Evolutionary conservation across 1,140 invertebrate species (phyloP), one percentile per base, ranked within the genome.

Genomic region (Thaumetopoea pityocampa): DNA sequence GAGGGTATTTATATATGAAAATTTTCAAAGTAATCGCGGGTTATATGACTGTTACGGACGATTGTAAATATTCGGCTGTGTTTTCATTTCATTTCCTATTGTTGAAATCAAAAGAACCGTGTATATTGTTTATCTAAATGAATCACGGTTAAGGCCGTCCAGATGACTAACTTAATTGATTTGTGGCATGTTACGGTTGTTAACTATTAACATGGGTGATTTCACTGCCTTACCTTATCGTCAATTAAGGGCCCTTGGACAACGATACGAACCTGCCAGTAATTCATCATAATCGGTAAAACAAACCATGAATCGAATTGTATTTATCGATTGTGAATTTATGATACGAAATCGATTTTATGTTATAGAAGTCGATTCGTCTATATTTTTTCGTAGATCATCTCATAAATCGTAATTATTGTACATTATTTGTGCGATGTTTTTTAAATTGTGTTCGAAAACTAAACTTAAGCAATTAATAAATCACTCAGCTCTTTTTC

Each of bases 141-240:
- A 76, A 58, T 72, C 68, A 72, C 54, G 41, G 22, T 26, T 22
- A 36, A 26, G 36, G 49, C 43, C 49, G 46, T 34, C 51, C 52
- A 60, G 62, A 70, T 71, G 68, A 80, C 76, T 81, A 71, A 76
- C 60, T 76, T 70, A 68, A 73, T 71, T 70, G 63, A 80, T 80
- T 78, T 70, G 59, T 62, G 42, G 67, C 68, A 68, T 79, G 71
- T 61, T 61, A 70, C 55, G 67, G 60, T 77, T 62, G 51, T 71
- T 77, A 71, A 74, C 53, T 66, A 66, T 63, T 74, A 71, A 69
- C 66, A 63, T 64, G 60, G 62, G 67, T 72, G 61, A 67, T 63
- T 74, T 69, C 65, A 73, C 52, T 43, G 16, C 32, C 24, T 23
- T 40, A 19, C 38, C 24, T 57, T 53, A 38, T 49, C 30, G 44